Evolutionary conservation across 2,888 invertebrate species (phyloP).

Genomic region (Xanthorhoe designata): DNA sequence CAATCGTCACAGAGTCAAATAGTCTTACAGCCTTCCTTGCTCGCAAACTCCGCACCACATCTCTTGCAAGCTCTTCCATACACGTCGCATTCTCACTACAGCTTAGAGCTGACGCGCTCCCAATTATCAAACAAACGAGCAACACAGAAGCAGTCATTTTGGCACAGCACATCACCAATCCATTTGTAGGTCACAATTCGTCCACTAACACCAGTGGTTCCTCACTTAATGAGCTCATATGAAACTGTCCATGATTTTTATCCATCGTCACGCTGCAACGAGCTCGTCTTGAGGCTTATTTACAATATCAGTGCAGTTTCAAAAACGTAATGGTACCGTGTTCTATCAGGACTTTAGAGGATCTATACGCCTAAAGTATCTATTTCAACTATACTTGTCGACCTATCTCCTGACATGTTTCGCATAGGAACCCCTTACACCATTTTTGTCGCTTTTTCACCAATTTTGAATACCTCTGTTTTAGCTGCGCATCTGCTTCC

Average conservation of each 20-base stretch:
- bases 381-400: background rate
- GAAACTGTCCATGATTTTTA: conserved; percentile 79
- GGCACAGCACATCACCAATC: conserved; percentile 72
- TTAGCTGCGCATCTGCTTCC: background rate
- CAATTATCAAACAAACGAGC: conserved; percentile 67
- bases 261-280: conserved; percentile 79
- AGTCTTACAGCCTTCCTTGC: conserved; percentile 81
- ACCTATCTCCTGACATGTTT: background rate
- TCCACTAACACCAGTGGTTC: conserved; percentile 75
- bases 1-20: conserved; percentile 84
- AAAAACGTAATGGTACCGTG: background rate
- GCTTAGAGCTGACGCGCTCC: conserved; percentile 68
- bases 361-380: background rate
- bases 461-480: no score
- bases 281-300: conserved; percentile 38
- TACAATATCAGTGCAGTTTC: background rate
- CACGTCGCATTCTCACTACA: conserved; percentile 88
- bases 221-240: conserved; percentile 75
- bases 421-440: no score
- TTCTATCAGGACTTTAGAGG: background rate
- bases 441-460: no score
- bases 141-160: conserved; percentile 74
- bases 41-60: conserved; percentile 80
- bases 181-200: conserved; percentile 78
- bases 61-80: conserved; percentile 79